A percentile compares a stretch with the other conserved stretches of the same genome.
Conservation (phyloP, 2,113 vertebrate genomes). For the Shinisaurus crocodilurus region DNA sequence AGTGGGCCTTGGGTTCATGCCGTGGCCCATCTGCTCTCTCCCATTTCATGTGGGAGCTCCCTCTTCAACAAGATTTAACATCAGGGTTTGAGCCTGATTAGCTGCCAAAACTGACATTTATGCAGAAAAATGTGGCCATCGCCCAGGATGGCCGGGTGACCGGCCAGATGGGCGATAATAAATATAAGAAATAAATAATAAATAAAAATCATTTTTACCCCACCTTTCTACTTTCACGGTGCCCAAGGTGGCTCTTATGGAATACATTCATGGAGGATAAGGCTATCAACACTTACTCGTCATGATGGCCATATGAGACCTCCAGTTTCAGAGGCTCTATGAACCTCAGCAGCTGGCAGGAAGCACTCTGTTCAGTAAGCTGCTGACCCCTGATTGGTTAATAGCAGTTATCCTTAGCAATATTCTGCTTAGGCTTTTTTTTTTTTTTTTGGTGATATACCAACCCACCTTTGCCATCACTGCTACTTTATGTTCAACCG, state of each 20-base stretch:
- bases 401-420: background rate
- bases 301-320: background rate
- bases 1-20: background rate
- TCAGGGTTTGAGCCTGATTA: background rate
- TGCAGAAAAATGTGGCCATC: too few relatives aligned
- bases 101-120: too few relatives aligned
- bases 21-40: background rate
- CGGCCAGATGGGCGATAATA: too few relatives aligned
- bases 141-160: too few relatives aligned
- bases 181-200: too few relatives aligned
- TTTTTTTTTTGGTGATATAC: too few relatives aligned
- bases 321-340: background rate
- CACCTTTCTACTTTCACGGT: background rate
- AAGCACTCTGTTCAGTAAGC: too few relatives aligned
- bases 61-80: background rate
- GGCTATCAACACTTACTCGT: background rate
- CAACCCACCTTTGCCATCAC: background rate
- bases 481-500: background rate
- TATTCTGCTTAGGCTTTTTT: too few relatives aligned
- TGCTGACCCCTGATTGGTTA: background rate
- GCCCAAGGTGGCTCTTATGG: background rate
- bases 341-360: too few relatives aligned
- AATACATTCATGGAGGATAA: background rate
- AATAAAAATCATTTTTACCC: too few relatives aligned
- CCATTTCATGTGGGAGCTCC: background rate